Conservation (phyloP, 2,797 vertebrate genomes). For the Periparus ater region DNA sequence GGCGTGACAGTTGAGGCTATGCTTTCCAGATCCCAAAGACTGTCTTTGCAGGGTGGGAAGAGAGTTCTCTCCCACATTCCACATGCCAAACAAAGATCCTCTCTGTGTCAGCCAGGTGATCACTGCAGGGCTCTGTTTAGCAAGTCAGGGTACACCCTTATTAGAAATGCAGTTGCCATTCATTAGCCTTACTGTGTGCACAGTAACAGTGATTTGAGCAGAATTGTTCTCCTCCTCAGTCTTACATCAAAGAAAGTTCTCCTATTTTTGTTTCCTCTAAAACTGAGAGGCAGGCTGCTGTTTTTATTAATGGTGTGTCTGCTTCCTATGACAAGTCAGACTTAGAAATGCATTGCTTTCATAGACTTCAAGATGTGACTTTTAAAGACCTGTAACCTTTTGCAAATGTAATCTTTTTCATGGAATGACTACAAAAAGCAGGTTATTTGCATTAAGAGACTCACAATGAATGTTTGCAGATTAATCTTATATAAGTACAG, state of each 20-base stretch:
- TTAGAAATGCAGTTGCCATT: background rate
- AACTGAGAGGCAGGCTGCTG: background rate
- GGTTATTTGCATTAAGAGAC: background rate
- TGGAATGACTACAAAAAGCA: background rate
- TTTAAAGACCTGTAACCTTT: background rate
- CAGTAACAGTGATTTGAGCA: background rate
- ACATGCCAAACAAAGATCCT: rapidly evolving
- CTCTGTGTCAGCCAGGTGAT: rapidly evolving
- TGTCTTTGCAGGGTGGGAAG: background rate
- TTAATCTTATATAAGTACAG: background rate
- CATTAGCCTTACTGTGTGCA: background rate
- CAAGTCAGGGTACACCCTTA: background rate
- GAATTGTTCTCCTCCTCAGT: background rate
- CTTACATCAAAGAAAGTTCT: background rate
- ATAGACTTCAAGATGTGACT: background rate
- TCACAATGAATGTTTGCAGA: background rate
- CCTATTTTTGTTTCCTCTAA: background rate
- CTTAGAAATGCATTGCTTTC: background rate
- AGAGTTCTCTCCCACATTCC: rapidly evolving
- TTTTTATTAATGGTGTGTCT: background rate
- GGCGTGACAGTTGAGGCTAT: rapidly evolving
- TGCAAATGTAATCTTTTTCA: background rate
- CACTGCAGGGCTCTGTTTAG: rapidly evolving
- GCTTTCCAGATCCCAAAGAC: background rate
- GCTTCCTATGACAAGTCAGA: background rate